Evolutionary conservation across 2,888 invertebrate species (phyloP).

Genomic region (Agrochola macilenta): DNA sequence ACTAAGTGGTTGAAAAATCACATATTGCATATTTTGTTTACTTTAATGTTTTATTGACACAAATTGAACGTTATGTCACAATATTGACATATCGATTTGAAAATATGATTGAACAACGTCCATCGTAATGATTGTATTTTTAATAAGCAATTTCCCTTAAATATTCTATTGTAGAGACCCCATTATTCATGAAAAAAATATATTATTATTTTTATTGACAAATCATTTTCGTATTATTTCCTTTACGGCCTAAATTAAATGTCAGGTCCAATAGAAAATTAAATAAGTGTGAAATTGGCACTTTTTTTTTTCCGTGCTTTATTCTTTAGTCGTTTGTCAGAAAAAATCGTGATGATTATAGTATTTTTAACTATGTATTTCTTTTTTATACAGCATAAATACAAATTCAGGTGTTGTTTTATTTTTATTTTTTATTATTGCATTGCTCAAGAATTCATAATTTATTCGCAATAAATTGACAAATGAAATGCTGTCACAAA

Average conservation of each 20-base stretch:
- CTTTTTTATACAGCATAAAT: background rate
- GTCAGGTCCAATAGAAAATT: slow-evolving; percentile 37
- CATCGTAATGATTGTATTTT: slow-evolving; percentile 3
- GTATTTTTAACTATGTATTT: background rate
- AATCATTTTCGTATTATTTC: slow-evolving; percentile 2
- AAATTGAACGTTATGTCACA: background rate
- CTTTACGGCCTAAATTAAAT: slow-evolving; percentile 30
- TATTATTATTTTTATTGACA: slow-evolving; percentile 5
- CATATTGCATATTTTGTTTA: background rate
- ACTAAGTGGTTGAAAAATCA: background rate
- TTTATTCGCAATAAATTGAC: background rate
- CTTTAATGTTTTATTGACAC: background rate
- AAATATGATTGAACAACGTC: background rate
- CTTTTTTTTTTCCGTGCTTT: background rate
- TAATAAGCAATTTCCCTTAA: slow-evolving; percentile 19
- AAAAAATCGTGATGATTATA: background rate
- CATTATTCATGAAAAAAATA: slow-evolving; percentile 7
- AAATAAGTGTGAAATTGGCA: slow-evolving; percentile 1
- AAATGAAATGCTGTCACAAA: background rate
- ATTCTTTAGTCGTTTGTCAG: background rate
- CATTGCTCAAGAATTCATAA: too few species aligned
- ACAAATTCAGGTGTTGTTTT: background rate
- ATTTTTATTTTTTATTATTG: background rate
- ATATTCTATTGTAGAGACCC: background rate
- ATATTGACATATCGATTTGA: background rate